Percentiles rank a stretch among this genome's conserved stretches.
These are phyloP conservation scores for Cephus rjabovi DNA, from an alignment of 2,888 invertebrate species.

Conservation along the genomic window DNA sequence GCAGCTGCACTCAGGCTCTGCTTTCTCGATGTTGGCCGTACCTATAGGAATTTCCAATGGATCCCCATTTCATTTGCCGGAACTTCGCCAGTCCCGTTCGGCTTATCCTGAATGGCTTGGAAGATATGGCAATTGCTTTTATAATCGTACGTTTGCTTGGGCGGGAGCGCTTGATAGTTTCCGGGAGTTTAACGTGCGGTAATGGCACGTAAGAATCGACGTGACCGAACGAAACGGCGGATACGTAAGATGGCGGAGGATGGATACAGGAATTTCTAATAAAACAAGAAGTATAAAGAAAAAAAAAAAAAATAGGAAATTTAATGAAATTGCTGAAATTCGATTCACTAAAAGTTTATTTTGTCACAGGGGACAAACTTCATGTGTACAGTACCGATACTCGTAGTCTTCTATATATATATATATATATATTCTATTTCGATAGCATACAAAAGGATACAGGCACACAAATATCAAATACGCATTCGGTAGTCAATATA, in stretches of 20 bases:
- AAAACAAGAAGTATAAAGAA: slow-evolving; percentile 8
- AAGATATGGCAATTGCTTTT: not conserved
- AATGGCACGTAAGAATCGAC: not conserved
- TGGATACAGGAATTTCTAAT: slow-evolving; percentile 7
- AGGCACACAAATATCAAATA: slow-evolving; percentile 67
- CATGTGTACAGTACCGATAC: slow-evolving; percentile 50
- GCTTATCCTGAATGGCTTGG: not conserved
- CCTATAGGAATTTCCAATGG: not conserved
- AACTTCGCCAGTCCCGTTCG: not conserved
- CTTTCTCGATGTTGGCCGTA: not conserved
- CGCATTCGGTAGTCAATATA: slow-evolving; percentile 59
- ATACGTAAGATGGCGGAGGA: not conserved
- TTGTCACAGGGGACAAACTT: slow-evolving; percentile 53
- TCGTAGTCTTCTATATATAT: slow-evolving; percentile 35
- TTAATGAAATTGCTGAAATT: slow-evolving; percentile 16
- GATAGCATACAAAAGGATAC: slow-evolving; percentile 65
- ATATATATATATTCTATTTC: slow-evolving; percentile 38
- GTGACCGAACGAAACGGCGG: not conserved
- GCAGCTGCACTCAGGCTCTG: slow-evolving; percentile 20
- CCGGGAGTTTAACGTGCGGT: not conserved
- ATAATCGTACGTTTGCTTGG: not conserved
- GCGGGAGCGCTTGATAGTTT: not conserved
- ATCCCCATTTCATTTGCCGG: not conserved
- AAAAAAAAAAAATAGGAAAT: not conserved
- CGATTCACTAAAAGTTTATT: slow-evolving; percentile 65